Percentiles rank a stretch among this genome's conserved stretches.
Evolutionary conservation across 2,113 vertebrate genomes (phyloP).

Genomic region (Polypterus senegalus): DNA sequence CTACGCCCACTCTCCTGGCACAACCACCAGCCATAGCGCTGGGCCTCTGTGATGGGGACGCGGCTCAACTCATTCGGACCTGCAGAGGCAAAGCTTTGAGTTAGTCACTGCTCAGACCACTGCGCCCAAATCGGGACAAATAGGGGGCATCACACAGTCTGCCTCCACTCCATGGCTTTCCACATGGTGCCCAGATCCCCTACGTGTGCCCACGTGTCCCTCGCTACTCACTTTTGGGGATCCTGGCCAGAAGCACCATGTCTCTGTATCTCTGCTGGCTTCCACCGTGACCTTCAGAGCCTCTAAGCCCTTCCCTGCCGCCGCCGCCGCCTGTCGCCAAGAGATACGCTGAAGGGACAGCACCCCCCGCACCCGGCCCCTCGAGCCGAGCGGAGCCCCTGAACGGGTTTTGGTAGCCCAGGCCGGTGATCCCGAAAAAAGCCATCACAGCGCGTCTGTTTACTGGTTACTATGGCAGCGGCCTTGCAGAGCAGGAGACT

Average conservation of each 20-base stretch:
- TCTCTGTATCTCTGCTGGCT: slow-evolving; percentile 40
- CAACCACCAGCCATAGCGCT: slow-evolving; percentile 57
- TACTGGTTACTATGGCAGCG: too few species aligned
- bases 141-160: too few species aligned
- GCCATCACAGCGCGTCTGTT: slow-evolving; percentile 31
- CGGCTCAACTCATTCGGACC: slow-evolving; percentile 60
- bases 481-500: too few species aligned
- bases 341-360: slow-evolving; percentile 16
- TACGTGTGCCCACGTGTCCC: too few species aligned
- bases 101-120: too few species aligned
- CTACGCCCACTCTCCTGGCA: slow-evolving; percentile 15
- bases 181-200: too few species aligned
- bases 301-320: slow-evolving; percentile 31
- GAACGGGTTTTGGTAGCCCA: slow-evolving; percentile 55
- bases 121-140: too few species aligned
- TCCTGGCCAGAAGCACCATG: slow-evolving; percentile 25
- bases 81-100: slow-evolving; percentile 15
- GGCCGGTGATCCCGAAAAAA: slow-evolving; percentile 52
- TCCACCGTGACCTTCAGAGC: slow-evolving; percentile 27
- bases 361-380: slow-evolving; percentile 23
- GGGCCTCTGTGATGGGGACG: slow-evolving; percentile 49
- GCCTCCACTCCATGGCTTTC: too few species aligned
- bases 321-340: slow-evolving; percentile 11
- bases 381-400: slow-evolving; percentile 5
- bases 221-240: slow-evolving; percentile 36